These are phyloP conservation scores for Paratrypauchen microcephalus DNA, from an alignment of 2,797 vertebrate genomes.

Conservation along the genomic window DNA sequence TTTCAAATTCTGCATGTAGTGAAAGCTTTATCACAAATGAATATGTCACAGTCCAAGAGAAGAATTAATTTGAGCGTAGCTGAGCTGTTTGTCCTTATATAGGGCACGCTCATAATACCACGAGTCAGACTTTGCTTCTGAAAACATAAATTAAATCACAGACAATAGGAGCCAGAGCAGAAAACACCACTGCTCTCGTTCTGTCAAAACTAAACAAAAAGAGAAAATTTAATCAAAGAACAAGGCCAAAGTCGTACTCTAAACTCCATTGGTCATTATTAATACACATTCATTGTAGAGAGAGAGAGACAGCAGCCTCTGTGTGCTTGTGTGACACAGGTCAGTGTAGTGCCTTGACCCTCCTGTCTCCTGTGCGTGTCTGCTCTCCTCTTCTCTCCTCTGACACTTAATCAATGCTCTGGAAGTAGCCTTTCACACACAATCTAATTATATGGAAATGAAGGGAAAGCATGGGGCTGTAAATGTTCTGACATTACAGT, in stretches of 20 bases:
- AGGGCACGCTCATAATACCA: conserved; percentile 60
- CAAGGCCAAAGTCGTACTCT: conserved; percentile 33
- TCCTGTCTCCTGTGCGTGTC: conserved; percentile 46
- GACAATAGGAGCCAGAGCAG: conserved; percentile 57
- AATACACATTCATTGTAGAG: conserved; percentile 25
- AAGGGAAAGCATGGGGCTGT: conserved; percentile 83
- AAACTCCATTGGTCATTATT: conserved; percentile 49
- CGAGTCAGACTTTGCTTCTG: conserved; percentile 47
- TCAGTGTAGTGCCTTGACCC: conserved; percentile 61
- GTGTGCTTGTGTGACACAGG: conserved; percentile 28
- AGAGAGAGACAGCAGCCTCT: background rate
- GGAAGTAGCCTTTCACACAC: conserved; percentile 92
- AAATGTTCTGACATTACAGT: conserved; percentile 69
- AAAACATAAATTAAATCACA: conserved; percentile 73
- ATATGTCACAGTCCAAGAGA: background rate
- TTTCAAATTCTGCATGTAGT: background rate
- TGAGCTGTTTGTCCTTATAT: conserved; percentile 67
- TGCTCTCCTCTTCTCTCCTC: conserved; percentile 66
- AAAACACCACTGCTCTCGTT: conserved; percentile 71
- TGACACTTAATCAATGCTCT: conserved; percentile 92
- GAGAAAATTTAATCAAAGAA: conserved; percentile 31
- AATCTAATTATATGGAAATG: conserved; percentile 97
- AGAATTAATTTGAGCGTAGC: no score
- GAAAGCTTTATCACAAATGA: background rate
- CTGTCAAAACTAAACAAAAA: conserved; percentile 65